Evolutionary conservation across 1,140 invertebrate species (phyloP), one percentile per base, ranked within the genome.

Genomic region (Harlomillsia oculata): DNA sequence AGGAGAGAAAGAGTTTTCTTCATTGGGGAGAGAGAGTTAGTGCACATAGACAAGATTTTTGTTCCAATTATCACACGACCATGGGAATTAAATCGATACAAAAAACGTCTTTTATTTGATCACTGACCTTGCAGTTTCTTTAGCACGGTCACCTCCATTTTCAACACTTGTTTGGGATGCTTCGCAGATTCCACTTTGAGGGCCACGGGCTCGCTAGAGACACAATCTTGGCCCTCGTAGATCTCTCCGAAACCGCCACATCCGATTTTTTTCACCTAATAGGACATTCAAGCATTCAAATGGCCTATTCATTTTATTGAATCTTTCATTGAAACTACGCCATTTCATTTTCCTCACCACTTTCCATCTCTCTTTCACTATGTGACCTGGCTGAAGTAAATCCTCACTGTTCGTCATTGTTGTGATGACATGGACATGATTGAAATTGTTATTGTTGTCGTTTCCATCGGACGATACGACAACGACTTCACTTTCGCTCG

Each of bases 201-300:
- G 1, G 97, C 97, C 14, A 98, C 94, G 69, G 89, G 82, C 72
- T 99, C 96, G 68, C 90, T 87, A 1, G 92, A 96, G 39, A 97
- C 84, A 59, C 97, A 75, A 77, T 99, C 97, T 66, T 92, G 75
- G 8, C 93, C 97, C 76, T 99, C 96, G 75, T 99, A 99, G 64
- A 99, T 99, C 75, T 99, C 96, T 16, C 97, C 97, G 75, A 99
- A 99, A 9, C 97, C 97, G 51, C 97, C 97, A 43, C 96, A 95
- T 26, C 97, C 97, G 68, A 97, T 94, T 76, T 97, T 97, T 66
- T 84, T 82, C 45, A 89, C 81, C 76, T 84, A 62, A 41, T 71
- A 69, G 44, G n/a, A n/a, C n/a, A n/a, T n/a, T n/a, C n/a, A n/a
- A n/a, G n/a, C n/a, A n/a, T n/a, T n/a, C n/a, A n/a, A n/a, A n/a